phyloP scores from a whole-genome alignment of 2,113 vertebrate genomes.

The Oceanites oceanicus region DNA sequence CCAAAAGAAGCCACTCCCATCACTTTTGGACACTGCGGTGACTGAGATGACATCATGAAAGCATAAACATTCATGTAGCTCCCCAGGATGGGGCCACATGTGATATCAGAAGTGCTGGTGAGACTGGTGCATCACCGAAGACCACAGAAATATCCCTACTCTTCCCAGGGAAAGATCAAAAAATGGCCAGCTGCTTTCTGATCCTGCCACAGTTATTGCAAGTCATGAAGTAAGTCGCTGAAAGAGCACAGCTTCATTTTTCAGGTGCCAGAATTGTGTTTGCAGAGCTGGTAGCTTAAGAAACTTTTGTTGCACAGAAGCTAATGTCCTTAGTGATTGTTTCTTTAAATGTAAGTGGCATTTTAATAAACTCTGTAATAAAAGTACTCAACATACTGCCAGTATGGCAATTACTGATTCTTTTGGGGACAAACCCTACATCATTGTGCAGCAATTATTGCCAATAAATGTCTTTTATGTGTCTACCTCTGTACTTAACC shows the following conservation, averaged over 20 bases:
- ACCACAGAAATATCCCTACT: neutral
- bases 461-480: neutral
- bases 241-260: neutral
- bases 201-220: neutral
- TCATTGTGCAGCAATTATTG: neutral
- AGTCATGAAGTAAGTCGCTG: neutral
- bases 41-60: neutral
- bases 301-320: neutral
- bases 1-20: neutral
- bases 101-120: neutral
- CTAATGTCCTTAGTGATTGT: neutral
- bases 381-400: neutral
- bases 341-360: neutral
- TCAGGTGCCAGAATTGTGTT: neutral
- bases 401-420: neutral
- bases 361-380: constrained; percentile 3
- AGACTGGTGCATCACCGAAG: neutral
- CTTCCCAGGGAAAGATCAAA: neutral
- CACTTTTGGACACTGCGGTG: neutral
- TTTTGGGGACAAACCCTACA: neutral
- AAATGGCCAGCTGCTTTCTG: neutral
- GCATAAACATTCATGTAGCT: neutral
- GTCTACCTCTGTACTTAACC: neutral
- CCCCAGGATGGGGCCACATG: rapidly evolving
- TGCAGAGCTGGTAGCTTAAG: neutral